Evolutionary conservation across 2,888 invertebrate species (phyloP), one percentile per base, ranked within the genome.

Genomic region (Acleris cristana): DNA sequence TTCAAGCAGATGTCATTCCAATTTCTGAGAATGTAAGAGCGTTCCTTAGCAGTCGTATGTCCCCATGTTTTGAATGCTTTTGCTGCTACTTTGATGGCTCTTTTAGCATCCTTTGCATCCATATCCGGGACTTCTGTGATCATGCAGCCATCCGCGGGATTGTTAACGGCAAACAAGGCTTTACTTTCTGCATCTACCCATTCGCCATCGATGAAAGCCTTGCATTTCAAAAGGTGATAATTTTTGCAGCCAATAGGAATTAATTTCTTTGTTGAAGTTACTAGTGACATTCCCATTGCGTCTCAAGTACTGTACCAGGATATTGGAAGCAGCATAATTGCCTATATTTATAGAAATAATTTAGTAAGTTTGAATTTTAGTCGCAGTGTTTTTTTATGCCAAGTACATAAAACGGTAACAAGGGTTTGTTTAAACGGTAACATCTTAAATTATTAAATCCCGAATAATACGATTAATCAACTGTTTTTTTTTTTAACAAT

Each of bases 81-180:
- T 45, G 94, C 88, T 0, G 99, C 98, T 6, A 95, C 95, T 72
- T 95, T 85, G 21, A 99, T 95, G 1, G 99, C 98, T 26, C 79
- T 80, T 75, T 95, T 93, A 0, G 96, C 94, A 82, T 99, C 98
- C 2, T 84, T 82, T 0, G 90, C 94, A 75, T 95, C 94, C 97
- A 98, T 97, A 82, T 99, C 97, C 6, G 99, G 98, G 16, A 98
- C 96, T 62, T 91, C 87, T 0, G 95, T 95, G 65, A 99, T 94
- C 0, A 96, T 89, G 70, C 94, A 88, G 21, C 96, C 96, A 84
- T 95, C 96, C 0, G 96, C 96, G 2, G 99, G 99, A 86, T 98
- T 97, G 1, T 81, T 81, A 16, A 98, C 96, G 18, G 95, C 90
- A 84, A 98, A 98, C 8, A 94, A 95, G 16, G 84, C 83, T 16